Conservation (phyloP, 2,888 invertebrate genomes). For the Drosophila meridiana region DNA sequence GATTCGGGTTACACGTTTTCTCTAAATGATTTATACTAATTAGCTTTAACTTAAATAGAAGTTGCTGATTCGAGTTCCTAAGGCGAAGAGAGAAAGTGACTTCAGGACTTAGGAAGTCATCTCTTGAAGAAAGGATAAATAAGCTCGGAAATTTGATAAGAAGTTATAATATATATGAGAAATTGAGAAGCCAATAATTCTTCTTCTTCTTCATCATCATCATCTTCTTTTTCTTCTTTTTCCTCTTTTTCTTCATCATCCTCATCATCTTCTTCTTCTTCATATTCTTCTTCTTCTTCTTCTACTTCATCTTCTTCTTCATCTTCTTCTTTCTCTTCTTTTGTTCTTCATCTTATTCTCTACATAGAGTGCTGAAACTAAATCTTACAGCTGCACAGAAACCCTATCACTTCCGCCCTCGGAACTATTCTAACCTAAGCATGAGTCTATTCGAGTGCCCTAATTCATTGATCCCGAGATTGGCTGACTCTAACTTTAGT, state of each 20-base stretch:
- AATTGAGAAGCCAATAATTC: neutral
- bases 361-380: neutral
- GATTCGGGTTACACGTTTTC: no score
- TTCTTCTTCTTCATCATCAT: no score
- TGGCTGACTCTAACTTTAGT: no score
- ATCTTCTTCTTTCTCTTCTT: neutral
- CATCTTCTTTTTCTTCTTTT: neutral
- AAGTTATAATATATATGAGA: neutral
- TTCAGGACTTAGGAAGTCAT: no score
- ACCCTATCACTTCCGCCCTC: fast-evolving
- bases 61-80: no score
- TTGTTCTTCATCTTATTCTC: neutral
- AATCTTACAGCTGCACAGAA: neutral
- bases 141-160: neutral
- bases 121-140: neutral
- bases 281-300: neutral
- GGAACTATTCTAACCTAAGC: neutral
- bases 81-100: no score
- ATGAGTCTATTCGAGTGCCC: neutral
- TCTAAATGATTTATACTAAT: neutral
- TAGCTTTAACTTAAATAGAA: neutral
- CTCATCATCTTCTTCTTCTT: no score
- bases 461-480: neutral
- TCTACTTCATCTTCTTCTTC: no score
- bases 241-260: no score